Base-by-base conservation (phyloP, 1,140 invertebrate species). In the Sarcophaga bullata region DNA sequence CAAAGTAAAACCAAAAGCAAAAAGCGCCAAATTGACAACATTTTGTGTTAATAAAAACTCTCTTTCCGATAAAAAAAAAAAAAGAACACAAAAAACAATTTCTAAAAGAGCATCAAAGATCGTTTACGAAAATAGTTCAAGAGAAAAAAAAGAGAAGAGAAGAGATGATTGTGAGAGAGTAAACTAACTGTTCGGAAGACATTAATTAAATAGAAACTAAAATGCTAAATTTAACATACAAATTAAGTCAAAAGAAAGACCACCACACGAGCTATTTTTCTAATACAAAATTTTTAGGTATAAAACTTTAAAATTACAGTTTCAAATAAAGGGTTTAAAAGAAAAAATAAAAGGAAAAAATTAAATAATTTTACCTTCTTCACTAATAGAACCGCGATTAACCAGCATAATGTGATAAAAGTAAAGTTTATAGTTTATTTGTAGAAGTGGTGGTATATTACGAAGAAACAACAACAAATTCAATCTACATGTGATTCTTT, bases 301-400 rank as follows among this genome's bases (percentile, higher is more conserved):
- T n/a, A n/a, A 13, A 62, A 52, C 1, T 52, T 52, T 6, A 37
- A 37, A 37, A 37, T 1, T n/a, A 62, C 10, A 19, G 46, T 73
- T 47, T 73, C 68, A 48, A 37, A 47, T 49, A 48, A 48, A 49
- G 19, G 17, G n/a, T n/a, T n/a, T 19, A 76, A 73, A 25, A 6
- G 68, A 73, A 73, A 25, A 25, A 37, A 10, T 15, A 73, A 46
- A n/a, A n/a, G n/a, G n/a, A n/a, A n/a, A 73, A 48, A 6, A 11
- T 37, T 17, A 17, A 49, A 49, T 0, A 76, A 76, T 4, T 25
- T 50, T 52, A 78, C 75, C 75, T 78, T 78, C 75, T 78, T 78
- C 75, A 78, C 19, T 78, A 78, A 78, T 50, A 2, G 75, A 46
- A 19, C 75, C 75, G 11, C 75, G 75, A 78, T 78, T 78, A 19